Conservation (phyloP, 2,797 vertebrate genomes). For the Yasuhikotakia modesta region DNA sequence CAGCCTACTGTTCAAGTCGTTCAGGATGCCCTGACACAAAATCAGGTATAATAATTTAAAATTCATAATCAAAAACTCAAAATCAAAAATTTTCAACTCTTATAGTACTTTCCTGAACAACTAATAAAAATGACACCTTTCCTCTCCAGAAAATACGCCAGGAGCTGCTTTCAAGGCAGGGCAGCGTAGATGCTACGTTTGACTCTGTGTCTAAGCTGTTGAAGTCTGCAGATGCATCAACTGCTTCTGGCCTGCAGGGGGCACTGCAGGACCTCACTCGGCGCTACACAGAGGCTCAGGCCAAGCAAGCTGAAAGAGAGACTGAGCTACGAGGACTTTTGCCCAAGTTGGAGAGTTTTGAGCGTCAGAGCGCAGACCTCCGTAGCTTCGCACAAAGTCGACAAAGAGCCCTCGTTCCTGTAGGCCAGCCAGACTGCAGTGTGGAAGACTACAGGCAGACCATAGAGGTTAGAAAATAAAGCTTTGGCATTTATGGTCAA, state of each 20-base stretch:
- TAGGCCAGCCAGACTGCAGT: slow-evolving; percentile 86
- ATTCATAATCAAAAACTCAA: too few relatives aligned
- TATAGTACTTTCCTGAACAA: too few relatives aligned
- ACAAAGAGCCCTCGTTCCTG: slow-evolving; percentile 78
- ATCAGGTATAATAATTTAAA: slow-evolving; percentile 78
- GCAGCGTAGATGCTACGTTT: slow-evolving; percentile 89
- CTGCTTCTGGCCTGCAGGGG: slow-evolving; percentile 81
- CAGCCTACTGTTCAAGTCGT: slow-evolving; percentile 81
- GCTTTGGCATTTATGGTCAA: neutral
- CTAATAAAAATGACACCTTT: too few relatives aligned
- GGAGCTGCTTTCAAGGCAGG: slow-evolving; percentile 89
- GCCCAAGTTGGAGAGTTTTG: slow-evolving; percentile 86
- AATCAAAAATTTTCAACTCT: too few relatives aligned
- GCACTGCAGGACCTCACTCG: slow-evolving; percentile 80
- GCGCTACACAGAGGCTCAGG: slow-evolving; percentile 80
- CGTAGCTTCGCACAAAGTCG: slow-evolving; percentile 83
- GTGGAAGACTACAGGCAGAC: slow-evolving; percentile 89
- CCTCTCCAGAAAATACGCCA: slow-evolving; percentile 88
- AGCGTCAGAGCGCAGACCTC: slow-evolving; percentile 85
- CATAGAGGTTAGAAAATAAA: slow-evolving; percentile 80
- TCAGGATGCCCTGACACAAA: slow-evolving; percentile 89
- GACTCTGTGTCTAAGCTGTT: slow-evolving; percentile 87
- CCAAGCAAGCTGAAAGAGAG: slow-evolving; percentile 82
- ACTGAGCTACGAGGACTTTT: slow-evolving; percentile 81
- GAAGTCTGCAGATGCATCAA: slow-evolving; percentile 81